A percentile compares a stretch with the other conserved stretches of the same genome.
phyloP scores from a whole-genome alignment of 2,888 invertebrate species.

The Pegoplata infirma region DNA sequence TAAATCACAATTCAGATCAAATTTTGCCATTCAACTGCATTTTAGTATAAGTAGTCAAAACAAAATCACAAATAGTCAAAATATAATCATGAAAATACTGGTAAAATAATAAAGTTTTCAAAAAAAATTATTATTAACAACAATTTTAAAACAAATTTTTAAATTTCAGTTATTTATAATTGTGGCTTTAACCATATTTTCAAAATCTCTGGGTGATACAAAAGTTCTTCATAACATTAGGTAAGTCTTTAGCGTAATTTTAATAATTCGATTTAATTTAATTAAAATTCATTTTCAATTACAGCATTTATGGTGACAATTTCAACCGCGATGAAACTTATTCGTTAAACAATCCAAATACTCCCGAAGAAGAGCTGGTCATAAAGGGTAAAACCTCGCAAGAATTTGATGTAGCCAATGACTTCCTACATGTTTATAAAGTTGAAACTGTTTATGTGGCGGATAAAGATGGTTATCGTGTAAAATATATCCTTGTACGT shows the following conservation, averaged over 20 bases:
- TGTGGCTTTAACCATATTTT: not conserved
- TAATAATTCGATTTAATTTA: too few relatives aligned
- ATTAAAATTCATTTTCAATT: not conserved
- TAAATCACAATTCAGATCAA: too few relatives aligned
- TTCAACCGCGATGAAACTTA: slow-evolving; percentile 63
- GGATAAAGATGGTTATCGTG: slow-evolving; percentile 70
- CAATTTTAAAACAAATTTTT: slow-evolving; percentile 3
- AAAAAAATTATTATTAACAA: not conserved
- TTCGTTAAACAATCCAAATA: slow-evolving; percentile 41
- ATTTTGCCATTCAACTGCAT: too few relatives aligned
- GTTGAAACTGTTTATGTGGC: slow-evolving; percentile 65
- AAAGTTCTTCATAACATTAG: slow-evolving; percentile 26
- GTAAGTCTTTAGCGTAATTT: too few relatives aligned
- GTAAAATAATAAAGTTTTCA: not conserved
- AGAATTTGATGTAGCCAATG: slow-evolving; percentile 1
- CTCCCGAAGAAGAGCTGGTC: slow-evolving; percentile 59
- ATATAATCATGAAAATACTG: not conserved
- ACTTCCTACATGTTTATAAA: slow-evolving; percentile 20
- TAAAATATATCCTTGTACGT: slow-evolving; percentile 61
- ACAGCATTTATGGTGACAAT: slow-evolving; percentile 7
- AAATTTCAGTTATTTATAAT: not conserved
- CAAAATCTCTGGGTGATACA: not conserved
- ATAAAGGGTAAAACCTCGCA: slow-evolving; percentile 66
- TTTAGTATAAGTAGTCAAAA: too few relatives aligned
- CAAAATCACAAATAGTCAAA: too few relatives aligned